A percentile compares a stretch with the other conserved stretches of the same genome.
phyloP scores from a whole-genome alignment of 2,797 vertebrate species.

The Hapalemur alaotrensis region DNA sequence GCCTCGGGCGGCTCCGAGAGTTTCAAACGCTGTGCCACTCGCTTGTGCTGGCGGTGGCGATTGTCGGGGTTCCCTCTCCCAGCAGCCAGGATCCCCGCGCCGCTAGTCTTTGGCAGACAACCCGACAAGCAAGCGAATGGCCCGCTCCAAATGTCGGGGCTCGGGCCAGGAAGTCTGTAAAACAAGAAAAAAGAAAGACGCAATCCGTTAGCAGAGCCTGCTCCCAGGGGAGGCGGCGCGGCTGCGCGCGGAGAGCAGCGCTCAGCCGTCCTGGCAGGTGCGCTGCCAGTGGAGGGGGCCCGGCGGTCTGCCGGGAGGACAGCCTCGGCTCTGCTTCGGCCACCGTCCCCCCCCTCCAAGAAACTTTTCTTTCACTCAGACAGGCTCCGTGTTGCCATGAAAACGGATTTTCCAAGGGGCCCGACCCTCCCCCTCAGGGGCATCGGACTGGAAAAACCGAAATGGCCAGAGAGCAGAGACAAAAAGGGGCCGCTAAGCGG shows the following conservation, averaged over 20 bases:
- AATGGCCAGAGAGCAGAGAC: constrained; percentile 75
- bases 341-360: constrained; percentile 17
- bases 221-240: not conserved
- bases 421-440: constrained; percentile 51
- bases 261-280: constrained; percentile 66
- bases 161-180: constrained; percentile 6
- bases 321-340: constrained; percentile 70
- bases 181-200: constrained; percentile 20
- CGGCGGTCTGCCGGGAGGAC: constrained; percentile 52
- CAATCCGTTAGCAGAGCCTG: constrained; percentile 58
- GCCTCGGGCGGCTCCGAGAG: not conserved
- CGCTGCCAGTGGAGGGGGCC: constrained; percentile 48
- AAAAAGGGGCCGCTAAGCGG: constrained; percentile 71
- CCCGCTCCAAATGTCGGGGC: not conserved
- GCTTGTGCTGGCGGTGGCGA: not conserved
- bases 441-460: constrained; percentile 80
- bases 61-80: not conserved
- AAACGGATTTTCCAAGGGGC: constrained; percentile 77
- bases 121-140: not conserved
- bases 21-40: constrained; percentile 36
- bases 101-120: not conserved
- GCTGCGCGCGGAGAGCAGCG: not conserved
- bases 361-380: constrained; percentile 83
- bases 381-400: constrained; percentile 83
- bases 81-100: not conserved